A percentile compares a stretch with the other conserved stretches of the same genome.
These are phyloP conservation scores for Aporophyla nigra DNA, from an alignment of 2,888 invertebrate species.

Conservation along the genomic window DNA sequence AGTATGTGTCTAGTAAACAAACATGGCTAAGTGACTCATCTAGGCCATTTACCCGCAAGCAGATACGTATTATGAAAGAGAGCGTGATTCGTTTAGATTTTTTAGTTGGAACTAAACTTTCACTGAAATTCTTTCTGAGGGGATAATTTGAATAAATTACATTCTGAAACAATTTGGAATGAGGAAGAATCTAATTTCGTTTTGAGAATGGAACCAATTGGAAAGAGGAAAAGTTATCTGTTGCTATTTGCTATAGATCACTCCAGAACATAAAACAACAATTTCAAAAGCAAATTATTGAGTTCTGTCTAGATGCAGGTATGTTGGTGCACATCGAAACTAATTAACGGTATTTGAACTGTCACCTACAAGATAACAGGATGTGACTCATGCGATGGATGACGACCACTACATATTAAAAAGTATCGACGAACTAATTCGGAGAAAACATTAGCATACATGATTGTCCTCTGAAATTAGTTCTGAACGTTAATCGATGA, in stretches of 20 bases:
- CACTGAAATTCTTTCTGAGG: constrained; percentile 55
- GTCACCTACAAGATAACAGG: constrained; percentile 46
- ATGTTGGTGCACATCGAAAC: constrained; percentile 20
- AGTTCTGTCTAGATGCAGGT: constrained; percentile 11
- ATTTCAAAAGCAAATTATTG: neutral
- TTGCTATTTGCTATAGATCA: neutral
- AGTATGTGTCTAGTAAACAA: constrained; percentile 62
- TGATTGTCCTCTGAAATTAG: constrained; percentile 22
- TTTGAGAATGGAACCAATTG: constrained; percentile 5
- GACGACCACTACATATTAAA: constrained; percentile 46
- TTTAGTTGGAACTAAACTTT: constrained; percentile 53
- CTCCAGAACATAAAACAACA: neutral
- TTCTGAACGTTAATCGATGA: constrained; percentile 41
- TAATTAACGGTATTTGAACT: constrained; percentile 30
- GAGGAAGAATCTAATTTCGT: neutral
- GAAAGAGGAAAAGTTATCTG: constrained; percentile 14
- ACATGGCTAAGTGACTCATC: constrained; percentile 62
- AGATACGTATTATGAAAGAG: constrained; percentile 51
- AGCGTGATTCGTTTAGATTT: constrained; percentile 37
- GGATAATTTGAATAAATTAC: constrained; percentile 4
- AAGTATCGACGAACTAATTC: constrained; percentile 48
- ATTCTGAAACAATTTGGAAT: constrained; percentile 23
- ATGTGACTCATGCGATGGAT: constrained; percentile 58
- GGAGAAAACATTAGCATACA: constrained; percentile 46
- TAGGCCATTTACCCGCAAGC: constrained; percentile 54